Evolutionary conservation across 2,888 invertebrate species (phyloP).

Genomic region (Synanthedon formicaeformis): DNA sequence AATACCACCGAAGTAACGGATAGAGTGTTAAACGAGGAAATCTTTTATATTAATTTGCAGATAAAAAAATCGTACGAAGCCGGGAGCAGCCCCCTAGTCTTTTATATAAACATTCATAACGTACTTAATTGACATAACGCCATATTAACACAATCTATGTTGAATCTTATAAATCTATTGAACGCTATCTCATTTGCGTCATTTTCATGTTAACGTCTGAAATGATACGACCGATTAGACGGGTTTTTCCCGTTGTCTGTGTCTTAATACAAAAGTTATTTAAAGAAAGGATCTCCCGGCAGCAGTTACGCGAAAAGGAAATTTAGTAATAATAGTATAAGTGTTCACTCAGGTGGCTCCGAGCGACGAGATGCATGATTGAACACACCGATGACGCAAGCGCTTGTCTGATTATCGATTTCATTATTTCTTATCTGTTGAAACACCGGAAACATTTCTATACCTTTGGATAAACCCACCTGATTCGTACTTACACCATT

Average conservation of each 20-base stretch:
- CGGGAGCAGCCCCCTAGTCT: too few species aligned
- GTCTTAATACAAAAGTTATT: neutral
- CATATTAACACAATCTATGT: neutral
- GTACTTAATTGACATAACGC: slow-evolving; percentile 29
- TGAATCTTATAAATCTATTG: slow-evolving; percentile 10
- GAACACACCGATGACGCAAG: slow-evolving; percentile 51
- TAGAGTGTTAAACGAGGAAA: too few species aligned
- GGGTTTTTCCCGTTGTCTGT: slow-evolving; percentile 3
- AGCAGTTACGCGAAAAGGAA: neutral
- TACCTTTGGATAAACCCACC: neutral
- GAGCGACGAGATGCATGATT: slow-evolving; percentile 36
- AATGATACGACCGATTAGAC: slow-evolving; percentile 1
- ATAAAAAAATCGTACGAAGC: too few species aligned
- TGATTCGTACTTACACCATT: neutral
- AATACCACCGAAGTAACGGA: too few species aligned
- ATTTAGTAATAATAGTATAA: neutral
- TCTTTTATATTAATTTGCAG: too few species aligned
- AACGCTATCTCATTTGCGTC: slow-evolving; percentile 18
- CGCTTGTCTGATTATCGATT: slow-evolving; percentile 46
- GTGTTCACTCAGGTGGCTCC: neutral
- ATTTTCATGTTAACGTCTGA: slow-evolving; percentile 5
- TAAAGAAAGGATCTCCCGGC: neutral
- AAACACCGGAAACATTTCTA: neutral
- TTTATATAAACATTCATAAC: neutral
- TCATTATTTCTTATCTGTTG: slow-evolving; percentile 30